A percentile compares a stretch with the other conserved stretches of the same genome.
Conservation (phyloP, 2,113 vertebrate genomes). For the Neomonachus schauinslandi region DNA sequence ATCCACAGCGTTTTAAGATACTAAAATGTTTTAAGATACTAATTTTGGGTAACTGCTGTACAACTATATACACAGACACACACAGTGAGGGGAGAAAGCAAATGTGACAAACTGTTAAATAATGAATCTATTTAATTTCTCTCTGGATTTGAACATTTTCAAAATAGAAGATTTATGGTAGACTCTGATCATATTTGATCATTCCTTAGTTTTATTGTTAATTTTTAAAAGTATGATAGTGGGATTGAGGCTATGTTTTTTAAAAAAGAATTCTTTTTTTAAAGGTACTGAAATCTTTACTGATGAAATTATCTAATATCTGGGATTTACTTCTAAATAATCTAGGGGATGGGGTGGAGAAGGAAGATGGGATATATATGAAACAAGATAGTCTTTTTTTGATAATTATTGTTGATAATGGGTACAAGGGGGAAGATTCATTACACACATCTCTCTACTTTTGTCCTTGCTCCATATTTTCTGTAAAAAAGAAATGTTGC, state of each 20-base stretch:
- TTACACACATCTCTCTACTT: not conserved
- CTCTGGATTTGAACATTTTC: not conserved
- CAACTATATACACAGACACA: not conserved
- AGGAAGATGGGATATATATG: not conserved
- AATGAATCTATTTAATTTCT: not conserved
- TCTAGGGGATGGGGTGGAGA: not conserved
- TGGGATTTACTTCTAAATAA: not conserved
- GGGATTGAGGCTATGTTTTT: not conserved
- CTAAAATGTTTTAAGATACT: not conserved
- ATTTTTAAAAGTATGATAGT: not conserved
- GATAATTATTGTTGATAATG: not conserved
- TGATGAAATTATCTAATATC: not conserved
- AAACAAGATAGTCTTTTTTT: not conserved
- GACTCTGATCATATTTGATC: not conserved
- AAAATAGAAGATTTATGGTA: not conserved
- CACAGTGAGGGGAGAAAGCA: not conserved
- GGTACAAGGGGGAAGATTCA: not conserved
- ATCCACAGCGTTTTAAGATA: not conserved
- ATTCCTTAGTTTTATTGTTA: not conserved
- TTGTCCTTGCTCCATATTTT: not conserved
- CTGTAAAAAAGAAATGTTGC: not conserved
- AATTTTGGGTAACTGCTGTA: not conserved
- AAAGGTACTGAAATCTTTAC: not conserved
- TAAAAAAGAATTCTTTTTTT: not conserved
- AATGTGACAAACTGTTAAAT: not conserved